A percentile compares a stretch with the other conserved stretches of the same genome.
These are phyloP conservation scores for Thereva nobilitata DNA, from an alignment of 2,888 invertebrate species.

Conservation along the genomic window DNA sequence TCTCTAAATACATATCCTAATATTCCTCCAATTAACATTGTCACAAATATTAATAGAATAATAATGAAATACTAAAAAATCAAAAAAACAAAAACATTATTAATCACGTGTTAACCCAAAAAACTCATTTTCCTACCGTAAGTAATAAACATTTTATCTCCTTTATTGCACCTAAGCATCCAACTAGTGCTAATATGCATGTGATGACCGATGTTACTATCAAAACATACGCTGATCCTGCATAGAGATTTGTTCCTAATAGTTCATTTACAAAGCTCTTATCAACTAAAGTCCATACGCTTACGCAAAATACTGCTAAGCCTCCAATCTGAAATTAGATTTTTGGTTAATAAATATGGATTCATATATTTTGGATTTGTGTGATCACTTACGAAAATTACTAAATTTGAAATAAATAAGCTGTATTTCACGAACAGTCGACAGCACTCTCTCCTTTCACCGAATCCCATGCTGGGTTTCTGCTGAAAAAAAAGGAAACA, in stretches of 20 bases:
- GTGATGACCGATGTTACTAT: slow-evolving; percentile 81
- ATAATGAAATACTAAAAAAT: slow-evolving; percentile 80
- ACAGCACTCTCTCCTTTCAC: slow-evolving; percentile 84
- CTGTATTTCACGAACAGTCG: slow-evolving; percentile 87
- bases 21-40: slow-evolving; percentile 88
- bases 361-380: slow-evolving; percentile 15
- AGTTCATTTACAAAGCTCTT: slow-evolving; percentile 83
- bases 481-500: slow-evolving; percentile 34
- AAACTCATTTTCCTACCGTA: slow-evolving; percentile 66
- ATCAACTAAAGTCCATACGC: slow-evolving; percentile 83
- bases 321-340: slow-evolving; percentile 72
- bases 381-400: slow-evolving; percentile 78
- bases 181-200: slow-evolving; percentile 83
- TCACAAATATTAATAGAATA: slow-evolving; percentile 85
- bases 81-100: slow-evolving; percentile 29
- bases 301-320: slow-evolving; percentile 73
- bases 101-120: slow-evolving; percentile 30
- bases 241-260: slow-evolving; percentile 83
- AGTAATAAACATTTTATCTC: slow-evolving; percentile 93
- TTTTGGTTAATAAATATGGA: neutral
- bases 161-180: slow-evolving; percentile 90
- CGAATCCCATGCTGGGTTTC: slow-evolving; percentile 69
- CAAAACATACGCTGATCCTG: slow-evolving; percentile 82
- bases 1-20: slow-evolving; percentile 88
- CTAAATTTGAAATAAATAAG: slow-evolving; percentile 79